phyloP scores from a whole-genome alignment of 2,113 vertebrate species.

The Pampusana beccarii region DNA sequence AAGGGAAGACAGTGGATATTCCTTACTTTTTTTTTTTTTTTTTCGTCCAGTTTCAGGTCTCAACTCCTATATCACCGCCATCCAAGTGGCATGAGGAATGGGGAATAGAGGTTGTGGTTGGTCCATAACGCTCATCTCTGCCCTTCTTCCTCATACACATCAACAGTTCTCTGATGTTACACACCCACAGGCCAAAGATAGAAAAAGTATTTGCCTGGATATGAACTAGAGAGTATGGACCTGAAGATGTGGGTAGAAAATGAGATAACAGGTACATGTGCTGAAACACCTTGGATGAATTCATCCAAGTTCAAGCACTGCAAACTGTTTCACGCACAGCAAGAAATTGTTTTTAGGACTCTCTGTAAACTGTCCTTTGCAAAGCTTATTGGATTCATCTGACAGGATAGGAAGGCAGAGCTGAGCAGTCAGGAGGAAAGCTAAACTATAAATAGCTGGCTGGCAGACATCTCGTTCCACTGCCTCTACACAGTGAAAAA shows the following conservation, averaged over 20 bases:
- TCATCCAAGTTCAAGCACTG: not conserved
- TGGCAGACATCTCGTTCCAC: not conserved
- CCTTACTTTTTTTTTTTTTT: too few relatives aligned
- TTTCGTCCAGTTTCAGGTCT: too few relatives aligned
- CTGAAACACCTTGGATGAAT: not conserved
- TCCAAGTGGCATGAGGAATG: fast-evolving
- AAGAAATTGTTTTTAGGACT: not conserved
- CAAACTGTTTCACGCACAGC: not conserved
- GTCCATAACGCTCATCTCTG: not conserved
- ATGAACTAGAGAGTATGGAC: not conserved
- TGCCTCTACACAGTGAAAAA: not conserved
- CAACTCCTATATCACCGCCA: fast-evolving
- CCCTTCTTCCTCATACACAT: not conserved
- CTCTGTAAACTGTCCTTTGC: not conserved
- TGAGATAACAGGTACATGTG: fast-evolving
- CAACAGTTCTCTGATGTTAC: not conserved
- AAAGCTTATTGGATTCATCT: not conserved
- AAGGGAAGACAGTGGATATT: not conserved
- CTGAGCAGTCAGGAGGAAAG: not conserved
- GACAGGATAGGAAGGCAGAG: not conserved
- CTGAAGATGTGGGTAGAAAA: not conserved
- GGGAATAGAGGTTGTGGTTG: not conserved
- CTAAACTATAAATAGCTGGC: not conserved
- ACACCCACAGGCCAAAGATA: not conserved
- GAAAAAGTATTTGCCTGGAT: not conserved